Conservation (phyloP, 2,797 vertebrate species). For the Stomatorhinus walkeri region DNA sequence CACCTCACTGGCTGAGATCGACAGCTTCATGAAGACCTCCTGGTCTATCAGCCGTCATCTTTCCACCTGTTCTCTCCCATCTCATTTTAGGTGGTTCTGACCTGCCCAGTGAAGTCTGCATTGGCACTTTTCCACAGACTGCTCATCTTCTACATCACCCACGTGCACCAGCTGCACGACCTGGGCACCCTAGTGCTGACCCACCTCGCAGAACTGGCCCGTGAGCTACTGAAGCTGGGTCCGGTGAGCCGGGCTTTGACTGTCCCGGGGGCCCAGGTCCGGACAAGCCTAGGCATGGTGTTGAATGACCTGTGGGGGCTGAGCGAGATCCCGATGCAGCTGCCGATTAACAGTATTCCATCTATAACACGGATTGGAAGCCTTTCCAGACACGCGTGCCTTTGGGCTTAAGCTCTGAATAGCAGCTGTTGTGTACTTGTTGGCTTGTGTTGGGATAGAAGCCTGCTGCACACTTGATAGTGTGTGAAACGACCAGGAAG, state of each 20-base stretch:
- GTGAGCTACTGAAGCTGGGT: constrained; percentile 32
- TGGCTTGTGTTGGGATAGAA: neutral
- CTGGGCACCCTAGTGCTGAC: constrained; percentile 31
- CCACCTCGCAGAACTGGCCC: constrained; percentile 22
- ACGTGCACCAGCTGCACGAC: constrained; percentile 37
- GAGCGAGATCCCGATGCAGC: constrained; percentile 50
- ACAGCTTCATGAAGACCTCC: neutral
- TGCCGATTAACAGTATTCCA: constrained; percentile 54
- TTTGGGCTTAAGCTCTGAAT: neutral
- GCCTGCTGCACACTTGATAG: neutral
- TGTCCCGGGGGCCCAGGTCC: constrained; percentile 42
- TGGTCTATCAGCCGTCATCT: neutral
- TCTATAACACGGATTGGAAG: constrained; percentile 51
- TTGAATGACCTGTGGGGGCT: constrained; percentile 48
- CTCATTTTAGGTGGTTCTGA: constrained; percentile 46
- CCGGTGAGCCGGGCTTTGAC: constrained; percentile 37
- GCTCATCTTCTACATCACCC: constrained; percentile 40
- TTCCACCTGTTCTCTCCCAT: neutral
- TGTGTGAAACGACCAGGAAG: neutral
- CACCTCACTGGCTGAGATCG: neutral
- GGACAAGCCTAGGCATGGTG: constrained; percentile 24
- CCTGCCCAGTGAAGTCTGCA: constrained; percentile 37
- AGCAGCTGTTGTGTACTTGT: neutral
- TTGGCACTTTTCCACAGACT: constrained; percentile 41
- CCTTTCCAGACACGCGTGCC: neutral